phyloP scores from a whole-genome alignment of 2,888 invertebrate genomes.

The Pseudococcus viburni region DNA sequence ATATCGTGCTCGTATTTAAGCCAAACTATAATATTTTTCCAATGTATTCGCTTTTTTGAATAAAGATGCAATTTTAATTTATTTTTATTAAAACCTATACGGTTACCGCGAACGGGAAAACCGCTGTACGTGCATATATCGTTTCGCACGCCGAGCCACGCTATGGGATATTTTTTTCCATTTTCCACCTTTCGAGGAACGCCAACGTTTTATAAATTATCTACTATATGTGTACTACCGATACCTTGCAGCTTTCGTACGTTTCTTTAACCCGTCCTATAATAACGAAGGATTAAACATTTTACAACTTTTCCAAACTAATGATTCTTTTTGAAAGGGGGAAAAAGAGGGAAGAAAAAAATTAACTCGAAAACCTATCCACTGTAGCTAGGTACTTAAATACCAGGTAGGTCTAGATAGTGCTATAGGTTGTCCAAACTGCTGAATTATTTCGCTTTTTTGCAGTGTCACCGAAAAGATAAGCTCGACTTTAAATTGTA shows the following conservation, averaged over 20 bases:
- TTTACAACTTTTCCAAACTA: constrained; percentile 37
- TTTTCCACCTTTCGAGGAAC: not conserved
- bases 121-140: not conserved
- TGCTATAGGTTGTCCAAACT: not conserved
- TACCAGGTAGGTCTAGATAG: not conserved
- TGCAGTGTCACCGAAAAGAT: constrained; percentile 13
- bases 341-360: not conserved
- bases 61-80: constrained; percentile 43
- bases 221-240: not conserved
- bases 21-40: not conserved
- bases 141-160: not conserved
- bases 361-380: not conserved
- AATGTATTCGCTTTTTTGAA: not conserved
- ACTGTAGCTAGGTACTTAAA: not conserved
- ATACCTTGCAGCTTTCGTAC: not conserved
- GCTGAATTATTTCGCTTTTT: constrained; percentile 24
- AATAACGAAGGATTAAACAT: constrained; percentile 29
- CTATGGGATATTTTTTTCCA: not conserved
- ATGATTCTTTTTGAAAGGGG: not conserved
- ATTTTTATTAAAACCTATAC: constrained; percentile 34
- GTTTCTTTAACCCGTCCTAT: not conserved
- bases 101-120: not conserved
- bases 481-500: constrained; percentile 17
- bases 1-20: not conserved
- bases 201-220: constrained; percentile 36